phyloP scores from a whole-genome alignment of 2,797 vertebrate genomes.

The Phataginus tricuspis region DNA sequence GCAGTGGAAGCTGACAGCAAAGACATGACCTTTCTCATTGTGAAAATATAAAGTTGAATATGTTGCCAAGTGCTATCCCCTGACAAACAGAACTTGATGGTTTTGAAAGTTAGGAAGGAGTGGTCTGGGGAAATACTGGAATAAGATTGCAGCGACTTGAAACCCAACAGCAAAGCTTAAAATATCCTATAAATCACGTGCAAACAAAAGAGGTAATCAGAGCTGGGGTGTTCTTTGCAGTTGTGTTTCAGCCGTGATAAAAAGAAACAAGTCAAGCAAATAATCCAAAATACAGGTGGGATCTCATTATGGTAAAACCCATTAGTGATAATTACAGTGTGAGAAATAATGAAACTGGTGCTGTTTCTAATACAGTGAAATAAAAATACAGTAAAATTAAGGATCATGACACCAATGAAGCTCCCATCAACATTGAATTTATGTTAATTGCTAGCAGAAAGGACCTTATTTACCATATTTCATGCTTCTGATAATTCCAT shows the following conservation, averaged over 20 bases:
- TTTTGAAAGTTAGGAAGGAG: slow-evolving; percentile 29
- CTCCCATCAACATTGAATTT: slow-evolving; percentile 34
- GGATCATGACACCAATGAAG: background rate
- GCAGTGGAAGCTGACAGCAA: slow-evolving; percentile 45
- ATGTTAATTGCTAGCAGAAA: slow-evolving; percentile 52
- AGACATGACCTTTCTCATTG: background rate
- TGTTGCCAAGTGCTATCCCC: slow-evolving; percentile 42
- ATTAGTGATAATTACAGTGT: slow-evolving; percentile 51
- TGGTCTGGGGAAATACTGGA: background rate
- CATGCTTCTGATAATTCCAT: background rate
- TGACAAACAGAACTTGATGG: background rate
- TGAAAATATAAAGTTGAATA: slow-evolving; percentile 53
- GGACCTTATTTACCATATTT: background rate
- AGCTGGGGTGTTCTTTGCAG: slow-evolving; percentile 66
- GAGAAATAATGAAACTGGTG: slow-evolving; percentile 15
- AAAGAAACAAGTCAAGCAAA: slow-evolving; percentile 79
- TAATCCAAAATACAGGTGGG: slow-evolving; percentile 73
- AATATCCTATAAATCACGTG: slow-evolving; percentile 55
- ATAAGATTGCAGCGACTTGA: background rate
- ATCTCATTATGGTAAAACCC: slow-evolving; percentile 20
- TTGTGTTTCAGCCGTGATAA: slow-evolving; percentile 77
- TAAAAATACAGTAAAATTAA: background rate
- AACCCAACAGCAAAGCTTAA: slow-evolving; percentile 24
- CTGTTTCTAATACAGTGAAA: slow-evolving; percentile 9
- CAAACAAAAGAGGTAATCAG: slow-evolving; percentile 77